Conservation (phyloP, 2,797 vertebrate species). For the Manis crassicaudata region DNA sequence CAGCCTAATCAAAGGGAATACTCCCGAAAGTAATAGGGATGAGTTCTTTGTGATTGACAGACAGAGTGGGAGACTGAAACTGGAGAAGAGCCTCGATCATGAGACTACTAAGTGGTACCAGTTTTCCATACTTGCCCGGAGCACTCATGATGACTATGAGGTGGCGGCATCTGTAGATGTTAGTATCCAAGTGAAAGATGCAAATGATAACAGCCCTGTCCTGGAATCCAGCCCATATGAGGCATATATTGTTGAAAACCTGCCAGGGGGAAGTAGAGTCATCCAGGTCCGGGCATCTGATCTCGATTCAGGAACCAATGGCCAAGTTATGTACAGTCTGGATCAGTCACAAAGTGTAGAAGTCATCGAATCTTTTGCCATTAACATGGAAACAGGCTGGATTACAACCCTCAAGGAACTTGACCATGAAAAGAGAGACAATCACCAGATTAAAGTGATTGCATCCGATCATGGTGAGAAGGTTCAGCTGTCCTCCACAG, state of each 20-base stretch:
- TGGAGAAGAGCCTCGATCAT: slow-evolving; percentile 96
- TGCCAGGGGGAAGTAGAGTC: slow-evolving; percentile 91
- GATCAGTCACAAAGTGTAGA: slow-evolving; percentile 90
- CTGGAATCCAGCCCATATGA: slow-evolving; percentile 96
- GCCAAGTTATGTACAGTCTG: slow-evolving; percentile 94
- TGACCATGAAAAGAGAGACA: slow-evolving; percentile 91
- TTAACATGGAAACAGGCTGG: slow-evolving; percentile 96
- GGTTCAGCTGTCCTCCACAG: slow-evolving; percentile 89
- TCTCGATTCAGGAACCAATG: slow-evolving; percentile 94
- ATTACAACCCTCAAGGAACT: slow-evolving; percentile 95
- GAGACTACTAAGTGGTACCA: slow-evolving; percentile 98
- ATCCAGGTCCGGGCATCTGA: slow-evolving; percentile 96
- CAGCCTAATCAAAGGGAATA: slow-evolving; percentile 93
- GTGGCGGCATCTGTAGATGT: slow-evolving; percentile 91
- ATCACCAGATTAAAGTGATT: slow-evolving; percentile 90
- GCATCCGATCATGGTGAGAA: slow-evolving; percentile 95
- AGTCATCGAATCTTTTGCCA: slow-evolving; percentile 91
- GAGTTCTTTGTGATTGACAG: slow-evolving; percentile 94
- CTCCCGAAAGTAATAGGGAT: slow-evolving; percentile 94
- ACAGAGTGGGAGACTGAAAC: slow-evolving; percentile 93
- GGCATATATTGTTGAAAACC: slow-evolving; percentile 95
- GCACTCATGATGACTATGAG: slow-evolving; percentile 87
- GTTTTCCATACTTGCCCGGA: slow-evolving; percentile 90
- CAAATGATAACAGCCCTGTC: slow-evolving; percentile 95
- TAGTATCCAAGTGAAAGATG: slow-evolving; percentile 95